Base-by-base conservation (phyloP, 2,888 invertebrate genomes). In the Exephanes ischioxanthus region DNA sequence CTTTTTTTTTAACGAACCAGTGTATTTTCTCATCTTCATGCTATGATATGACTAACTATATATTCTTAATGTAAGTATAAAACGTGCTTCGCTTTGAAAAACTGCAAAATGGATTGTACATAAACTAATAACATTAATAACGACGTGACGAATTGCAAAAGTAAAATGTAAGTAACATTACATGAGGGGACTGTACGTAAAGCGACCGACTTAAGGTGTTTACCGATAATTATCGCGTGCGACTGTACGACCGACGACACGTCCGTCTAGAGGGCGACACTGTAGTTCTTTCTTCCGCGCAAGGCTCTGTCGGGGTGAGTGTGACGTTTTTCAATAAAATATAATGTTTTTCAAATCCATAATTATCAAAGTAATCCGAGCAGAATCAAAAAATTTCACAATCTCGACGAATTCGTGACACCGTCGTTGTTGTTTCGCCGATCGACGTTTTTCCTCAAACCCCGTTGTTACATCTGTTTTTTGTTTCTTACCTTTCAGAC, bases 271-370 rank as follows among this genome's bases (percentile, higher is more conserved):
- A 55, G 41, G 80, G 66, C 67, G 77, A 16, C 53, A 66, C 67
- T n/a, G 1, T 45, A 14, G 16, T 26, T 73, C 85, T 77, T 83
- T 85, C 85, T 83, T 83, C 80, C 80, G 76, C 68, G 72, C 30
- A 76, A 76, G 80, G 80, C 66, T 80, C 45, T 83, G 58, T 83
- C 79, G 81, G 76, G 86, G 86, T 81, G 85, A 85, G 85, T 85
- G 85, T 84, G 80, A 81, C 67, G 80, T 80, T 83, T 66, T 51
- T 76, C n/a, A 30, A 14, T 26, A 37, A 85, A 71, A 63, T 79
- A 30, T 2, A 53, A 58, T 80, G 78, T 55, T 14, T 45, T 45
- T 45, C 79, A 55, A 75, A 87, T 87, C 87, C 81, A 55, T 66
- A 37, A 66, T 82, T 87, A 83, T 81, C 53, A 48, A 33, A 79